Evolutionary conservation across 2,888 invertebrate species (phyloP).

Genomic region (Melolontha melolontha): DNA sequence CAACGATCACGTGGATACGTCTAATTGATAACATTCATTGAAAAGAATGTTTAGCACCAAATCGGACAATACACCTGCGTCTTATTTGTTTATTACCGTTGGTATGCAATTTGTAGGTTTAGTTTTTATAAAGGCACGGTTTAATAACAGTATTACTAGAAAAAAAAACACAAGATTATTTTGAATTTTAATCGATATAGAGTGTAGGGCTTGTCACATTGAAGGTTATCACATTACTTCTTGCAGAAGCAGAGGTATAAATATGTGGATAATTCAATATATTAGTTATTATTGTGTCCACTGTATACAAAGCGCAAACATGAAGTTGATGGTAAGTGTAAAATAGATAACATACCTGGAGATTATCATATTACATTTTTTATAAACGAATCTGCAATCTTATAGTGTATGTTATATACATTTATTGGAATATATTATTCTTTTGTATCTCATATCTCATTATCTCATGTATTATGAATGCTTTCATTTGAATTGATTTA

Average conservation of each 20-base stretch:
- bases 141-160: conserved; percentile 17
- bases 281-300: conserved; percentile 32
- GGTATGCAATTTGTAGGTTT: conserved; percentile 29
- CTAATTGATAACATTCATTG: background rate
- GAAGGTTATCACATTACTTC: conserved; percentile 23
- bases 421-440: no score
- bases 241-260: conserved; percentile 33
- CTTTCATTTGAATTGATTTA: no score
- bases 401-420: no score
- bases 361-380: background rate
- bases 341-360: background rate
- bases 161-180: conserved; percentile 27
- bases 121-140: conserved; percentile 36
- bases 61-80: background rate
- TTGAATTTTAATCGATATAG: conserved; percentile 34
- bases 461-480: no score
- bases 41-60: conserved; percentile 12
- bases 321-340: conserved; percentile 30
- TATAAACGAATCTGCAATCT: no score
- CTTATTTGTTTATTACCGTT: conserved; percentile 15
- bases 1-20: no score
- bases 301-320: conserved; percentile 30
- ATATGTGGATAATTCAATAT: conserved; percentile 32
- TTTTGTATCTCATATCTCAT: no score
- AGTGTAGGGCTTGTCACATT: conserved; percentile 26